Percentiles rank a stretch among this genome's conserved stretches.
These are phyloP conservation scores for Hassar affinis DNA, from an alignment of 2,113 vertebrate species.

Conservation along the genomic window DNA sequence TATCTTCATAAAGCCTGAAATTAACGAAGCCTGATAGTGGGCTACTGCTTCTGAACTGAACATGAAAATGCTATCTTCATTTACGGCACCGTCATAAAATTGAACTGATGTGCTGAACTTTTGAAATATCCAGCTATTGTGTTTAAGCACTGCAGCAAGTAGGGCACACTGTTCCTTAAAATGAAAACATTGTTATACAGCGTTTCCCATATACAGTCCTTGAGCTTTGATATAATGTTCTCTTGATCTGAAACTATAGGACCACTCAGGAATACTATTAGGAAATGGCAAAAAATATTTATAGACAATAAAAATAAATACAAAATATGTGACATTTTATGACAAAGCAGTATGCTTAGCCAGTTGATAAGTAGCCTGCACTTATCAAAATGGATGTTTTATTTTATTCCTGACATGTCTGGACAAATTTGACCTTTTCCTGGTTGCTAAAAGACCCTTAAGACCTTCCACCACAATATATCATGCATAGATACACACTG, in stretches of 20 bases:
- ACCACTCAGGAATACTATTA: conserved; percentile 34
- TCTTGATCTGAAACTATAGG: conserved; percentile 36
- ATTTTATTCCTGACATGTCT: conserved; percentile 51
- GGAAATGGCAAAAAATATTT: conserved; percentile 46
- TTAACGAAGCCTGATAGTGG: conserved; percentile 35
- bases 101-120: conserved; percentile 37
- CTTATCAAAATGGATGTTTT: conserved; percentile 63
- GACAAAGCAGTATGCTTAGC: conserved; percentile 52
- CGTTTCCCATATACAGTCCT: conserved; percentile 32
- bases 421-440: conserved; percentile 49
- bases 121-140: conserved; percentile 19
- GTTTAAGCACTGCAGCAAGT: not conserved
- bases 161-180: conserved; percentile 13
- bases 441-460: conserved; percentile 31
- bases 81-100: conserved; percentile 32
- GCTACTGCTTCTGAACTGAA: conserved; percentile 9
- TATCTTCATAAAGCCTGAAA: conserved; percentile 8
- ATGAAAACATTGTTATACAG: conserved; percentile 20
- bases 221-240: conserved; percentile 27
- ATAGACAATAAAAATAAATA: conserved; percentile 34
- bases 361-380: conserved; percentile 51
- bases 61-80: conserved; percentile 44
- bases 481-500: conserved; percentile 1
- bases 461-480: not conserved
- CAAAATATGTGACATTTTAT: conserved; percentile 54